Conservation (phyloP, 2,113 vertebrate genomes). For the Percina caprodes region DNA sequence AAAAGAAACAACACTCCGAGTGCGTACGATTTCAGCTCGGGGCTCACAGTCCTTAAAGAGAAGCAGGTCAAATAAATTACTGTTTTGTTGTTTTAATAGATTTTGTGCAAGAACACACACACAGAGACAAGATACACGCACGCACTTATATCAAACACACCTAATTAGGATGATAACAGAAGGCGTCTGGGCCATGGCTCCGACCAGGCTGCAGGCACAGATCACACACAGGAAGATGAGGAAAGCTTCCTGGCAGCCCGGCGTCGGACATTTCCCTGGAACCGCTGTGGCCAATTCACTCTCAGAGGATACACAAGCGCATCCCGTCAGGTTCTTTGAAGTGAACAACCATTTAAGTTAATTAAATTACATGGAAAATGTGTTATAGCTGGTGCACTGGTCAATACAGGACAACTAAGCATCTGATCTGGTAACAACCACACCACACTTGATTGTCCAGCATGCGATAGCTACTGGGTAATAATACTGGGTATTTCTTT, state of each 20-base stretch:
- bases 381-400: background rate
- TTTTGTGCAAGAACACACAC: background rate
- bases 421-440: slow-evolving; percentile 29
- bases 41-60: slow-evolving; percentile 92
- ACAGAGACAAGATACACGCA: background rate
- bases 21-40: slow-evolving; percentile 97
- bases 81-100: background rate
- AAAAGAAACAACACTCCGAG: slow-evolving; percentile 96
- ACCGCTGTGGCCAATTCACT: slow-evolving; percentile 84
- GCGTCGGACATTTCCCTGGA: slow-evolving; percentile 93
- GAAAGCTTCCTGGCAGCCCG: slow-evolving; percentile 94
- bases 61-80: slow-evolving; percentile 43
- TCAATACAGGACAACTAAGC: background rate
- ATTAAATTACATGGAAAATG: background rate
- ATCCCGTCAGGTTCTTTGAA: slow-evolving; percentile 92
- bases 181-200: slow-evolving; percentile 98
- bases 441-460: slow-evolving; percentile 17
- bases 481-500: background rate
- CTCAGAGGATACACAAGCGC: slow-evolving; percentile 87
- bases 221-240: slow-evolving; percentile 97
- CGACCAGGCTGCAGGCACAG: slow-evolving; percentile 97
- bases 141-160: slow-evolving; percentile 66
- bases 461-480: slow-evolving; percentile 11
- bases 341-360: slow-evolving; percentile 18
- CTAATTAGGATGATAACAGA: slow-evolving; percentile 99